A percentile compares a stretch with the other conserved stretches of the same genome.
These are phyloP conservation scores for Drosophila yakuba DNA, from an alignment of 1,140 invertebrate genomes.

Conservation along the genomic window DNA sequence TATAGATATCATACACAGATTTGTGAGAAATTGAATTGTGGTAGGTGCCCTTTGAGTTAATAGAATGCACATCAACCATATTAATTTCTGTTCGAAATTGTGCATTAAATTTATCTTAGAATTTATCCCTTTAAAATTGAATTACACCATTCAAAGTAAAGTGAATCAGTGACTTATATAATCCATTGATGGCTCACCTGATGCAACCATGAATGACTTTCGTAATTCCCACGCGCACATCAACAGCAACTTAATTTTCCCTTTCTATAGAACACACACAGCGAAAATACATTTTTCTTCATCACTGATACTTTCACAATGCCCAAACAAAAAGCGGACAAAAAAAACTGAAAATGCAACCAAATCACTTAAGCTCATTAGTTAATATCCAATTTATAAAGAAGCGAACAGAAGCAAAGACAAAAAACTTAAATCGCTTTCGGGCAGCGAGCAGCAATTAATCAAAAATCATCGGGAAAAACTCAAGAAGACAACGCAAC, in stretches of 20 bases:
- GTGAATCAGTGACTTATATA: background rate
- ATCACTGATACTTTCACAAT: constrained; percentile 61
- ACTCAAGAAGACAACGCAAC: constrained; percentile 6
- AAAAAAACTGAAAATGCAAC: constrained; percentile 26
- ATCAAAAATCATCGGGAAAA: constrained; percentile 59
- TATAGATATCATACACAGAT: constrained; percentile 6
- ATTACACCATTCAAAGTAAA: no score
- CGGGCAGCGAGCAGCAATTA: constrained; percentile 53
- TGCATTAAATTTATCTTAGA: no score
- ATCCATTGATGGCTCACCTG: constrained; percentile 8
- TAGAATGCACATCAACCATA: background rate
- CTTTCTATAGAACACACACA: constrained; percentile 59
- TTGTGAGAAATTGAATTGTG: constrained; percentile 47
- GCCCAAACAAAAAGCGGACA: constrained; percentile 3
- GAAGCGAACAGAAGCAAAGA: constrained; percentile 33
- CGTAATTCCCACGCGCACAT: constrained; percentile 44
- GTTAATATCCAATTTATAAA: constrained; percentile 83
- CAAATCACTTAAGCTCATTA: constrained; percentile 81
- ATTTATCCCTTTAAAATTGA: no score
- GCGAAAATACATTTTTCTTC: constrained; percentile 22
- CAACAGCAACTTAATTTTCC: constrained; percentile 43
- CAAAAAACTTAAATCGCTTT: constrained; percentile 38
- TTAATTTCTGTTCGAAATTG: background rate
- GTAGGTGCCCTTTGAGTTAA: constrained; percentile 41
- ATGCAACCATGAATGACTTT: constrained; percentile 56